Evolutionary conservation across 2,888 invertebrate species (phyloP), one percentile per base, ranked within the genome.

Genomic region (Cordilura impudica): DNA sequence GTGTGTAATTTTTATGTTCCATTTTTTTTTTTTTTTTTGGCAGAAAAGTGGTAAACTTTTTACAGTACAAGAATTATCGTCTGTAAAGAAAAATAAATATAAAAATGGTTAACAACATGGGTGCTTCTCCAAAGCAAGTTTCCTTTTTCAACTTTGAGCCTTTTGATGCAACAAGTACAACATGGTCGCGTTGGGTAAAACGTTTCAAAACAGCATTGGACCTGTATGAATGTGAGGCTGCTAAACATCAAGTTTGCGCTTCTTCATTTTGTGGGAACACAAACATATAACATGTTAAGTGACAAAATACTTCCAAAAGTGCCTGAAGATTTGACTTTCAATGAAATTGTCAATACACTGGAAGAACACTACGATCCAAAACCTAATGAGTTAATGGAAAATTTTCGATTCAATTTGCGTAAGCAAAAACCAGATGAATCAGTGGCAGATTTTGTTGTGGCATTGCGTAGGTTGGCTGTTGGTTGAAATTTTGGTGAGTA

Each of bases 401-500:
- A n/a, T n/a, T n/a, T n/a, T n/a, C n/a, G n/a, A n/a, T n/a, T n/a
- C n/a, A 51, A 66, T 18, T 35, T 66, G 53, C 21, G 58, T 2
- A 66, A 43, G 18, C 56, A 66, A 31, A 58, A 23, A 16, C 2
- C 19, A 4, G 66, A 45, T 0, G 73, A 73, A 19, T 21, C 45
- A 8, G n/a, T 7, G 2, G 49, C 35, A 0, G 58, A 66, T 2
- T 73, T 73, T 43, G 23, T 19, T 2, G 66, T 73, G 23, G 51
- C 26, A 18, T n/a, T 66, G 2, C 18, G 58, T 6, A 66, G 21
- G 21, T 14, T 78, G 6, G 61, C 72, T 2, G 56, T 61, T 2
- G 47, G 45, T 18, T 78, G 67, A 39, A 61, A 67, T 26, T 78
- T 78, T 63, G 70, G 71, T 29, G 14, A 8, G 2, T 39, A 79